These are phyloP conservation scores for Phaethornis superciliosus DNA, from an alignment of 2,113 vertebrate species.

Conservation along the genomic window DNA sequence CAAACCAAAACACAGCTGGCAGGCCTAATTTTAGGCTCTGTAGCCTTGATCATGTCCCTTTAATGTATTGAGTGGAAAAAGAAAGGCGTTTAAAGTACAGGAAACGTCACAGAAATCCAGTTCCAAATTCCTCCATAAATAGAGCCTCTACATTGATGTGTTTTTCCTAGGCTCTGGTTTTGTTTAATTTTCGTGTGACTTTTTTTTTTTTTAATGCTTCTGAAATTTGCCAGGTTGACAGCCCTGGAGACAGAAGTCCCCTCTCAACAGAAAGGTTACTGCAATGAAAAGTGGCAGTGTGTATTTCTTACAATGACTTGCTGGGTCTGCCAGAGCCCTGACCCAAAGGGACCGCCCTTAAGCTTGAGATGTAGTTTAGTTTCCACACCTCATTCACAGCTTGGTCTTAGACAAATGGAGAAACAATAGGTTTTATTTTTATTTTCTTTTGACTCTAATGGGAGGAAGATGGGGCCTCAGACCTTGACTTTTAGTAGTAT, in stretches of 20 bases:
- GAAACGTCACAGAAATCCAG: constrained; percentile 56
- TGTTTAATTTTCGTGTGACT: constrained; percentile 42
- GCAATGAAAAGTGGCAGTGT: neutral
- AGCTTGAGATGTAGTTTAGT: neutral
- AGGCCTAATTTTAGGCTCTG: constrained; percentile 72
- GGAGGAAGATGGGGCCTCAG: neutral
- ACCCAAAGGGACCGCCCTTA: constrained; percentile 18
- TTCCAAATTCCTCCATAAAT: constrained; percentile 64
- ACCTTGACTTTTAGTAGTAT: constrained; percentile 49
- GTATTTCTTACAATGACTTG: constrained; percentile 20
- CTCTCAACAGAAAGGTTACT: neutral
- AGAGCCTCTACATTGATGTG: constrained; percentile 42
- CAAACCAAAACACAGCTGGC: constrained; percentile 71
- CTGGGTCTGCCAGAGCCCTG: constrained; percentile 21
- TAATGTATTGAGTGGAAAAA: constrained; percentile 64
- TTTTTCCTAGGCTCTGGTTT: constrained; percentile 53
- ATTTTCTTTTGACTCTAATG: constrained; percentile 26
- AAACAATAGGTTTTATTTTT: constrained; percentile 67
- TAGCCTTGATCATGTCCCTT: constrained; percentile 69
- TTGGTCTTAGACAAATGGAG: neutral
- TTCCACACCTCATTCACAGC: constrained; percentile 12
- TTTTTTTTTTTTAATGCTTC: neutral
- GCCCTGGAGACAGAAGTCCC: constrained; percentile 10
- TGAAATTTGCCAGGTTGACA: constrained; percentile 39
- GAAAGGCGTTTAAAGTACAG: constrained; percentile 64